Conservation (phyloP, 1,140 invertebrate species). For the Penaeus vannamei region DNA sequence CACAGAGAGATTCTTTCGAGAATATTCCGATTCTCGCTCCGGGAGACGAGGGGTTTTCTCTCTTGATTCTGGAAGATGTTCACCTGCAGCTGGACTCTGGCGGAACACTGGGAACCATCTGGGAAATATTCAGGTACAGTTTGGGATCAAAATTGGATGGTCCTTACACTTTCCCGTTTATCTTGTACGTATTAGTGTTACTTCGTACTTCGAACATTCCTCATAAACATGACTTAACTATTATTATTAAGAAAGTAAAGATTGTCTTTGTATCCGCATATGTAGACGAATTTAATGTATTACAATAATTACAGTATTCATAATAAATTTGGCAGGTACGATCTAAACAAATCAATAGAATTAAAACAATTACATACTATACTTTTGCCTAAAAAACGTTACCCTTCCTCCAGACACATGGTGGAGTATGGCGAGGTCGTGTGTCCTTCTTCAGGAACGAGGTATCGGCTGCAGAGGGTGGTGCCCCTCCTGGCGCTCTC, state of each 20-base stretch:
- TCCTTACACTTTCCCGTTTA: no score
- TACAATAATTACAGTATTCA: no score
- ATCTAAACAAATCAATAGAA: no score
- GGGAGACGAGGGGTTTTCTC: constrained; percentile 51
- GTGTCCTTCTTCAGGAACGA: constrained; percentile 30
- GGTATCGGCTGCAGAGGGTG: constrained; percentile 48
- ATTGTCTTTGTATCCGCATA: no score
- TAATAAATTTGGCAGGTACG: no score
- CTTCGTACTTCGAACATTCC: no score
- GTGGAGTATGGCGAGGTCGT: constrained; percentile 54
- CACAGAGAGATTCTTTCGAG: neutral
- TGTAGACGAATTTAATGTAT: no score
- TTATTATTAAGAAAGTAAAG: no score
- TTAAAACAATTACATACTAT: no score
- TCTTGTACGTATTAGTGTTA: no score
- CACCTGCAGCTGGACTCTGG: constrained; percentile 46
- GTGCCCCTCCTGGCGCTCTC: constrained; percentile 54
- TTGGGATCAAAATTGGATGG: neutral
- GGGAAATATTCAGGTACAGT: constrained; percentile 58
- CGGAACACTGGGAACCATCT: constrained; percentile 37
- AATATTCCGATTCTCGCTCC: constrained; percentile 39
- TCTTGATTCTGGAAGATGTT: constrained; percentile 58
- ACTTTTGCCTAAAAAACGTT: neutral
- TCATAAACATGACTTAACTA: no score
- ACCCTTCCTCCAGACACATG: constrained; percentile 40